Conservation (phyloP, 2,797 vertebrate species). For the Euthynnus affinis region DNA sequence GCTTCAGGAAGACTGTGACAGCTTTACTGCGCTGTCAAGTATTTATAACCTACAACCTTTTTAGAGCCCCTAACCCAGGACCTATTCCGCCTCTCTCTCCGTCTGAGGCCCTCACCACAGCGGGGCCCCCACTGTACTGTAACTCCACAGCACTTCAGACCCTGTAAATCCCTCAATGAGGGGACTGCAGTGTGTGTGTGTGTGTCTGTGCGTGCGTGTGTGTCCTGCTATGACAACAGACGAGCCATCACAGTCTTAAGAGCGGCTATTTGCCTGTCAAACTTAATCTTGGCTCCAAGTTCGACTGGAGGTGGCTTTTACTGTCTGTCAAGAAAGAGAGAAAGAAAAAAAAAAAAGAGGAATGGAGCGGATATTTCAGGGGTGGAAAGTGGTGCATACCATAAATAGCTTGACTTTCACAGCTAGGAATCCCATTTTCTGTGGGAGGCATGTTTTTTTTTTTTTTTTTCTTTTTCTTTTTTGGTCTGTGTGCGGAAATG, state of each 20-base stretch:
- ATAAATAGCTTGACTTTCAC: conserved; percentile 82
- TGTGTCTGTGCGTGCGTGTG: conserved; percentile 6
- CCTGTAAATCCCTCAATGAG: conserved; percentile 74
- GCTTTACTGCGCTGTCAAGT: conserved; percentile 79
- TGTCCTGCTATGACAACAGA: conserved; percentile 74
- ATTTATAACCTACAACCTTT: conserved; percentile 85
- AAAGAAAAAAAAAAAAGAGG: conserved; percentile 24
- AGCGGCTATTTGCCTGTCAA: conserved; percentile 78
- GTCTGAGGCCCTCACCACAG: conserved; percentile 56
- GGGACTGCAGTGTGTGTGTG: conserved; percentile 26
- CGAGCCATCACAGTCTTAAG: conserved; percentile 62
- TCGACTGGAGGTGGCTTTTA: conserved; percentile 71
- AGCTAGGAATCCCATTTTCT: conserved; percentile 78
- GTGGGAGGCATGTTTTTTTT: conserved; percentile 70
- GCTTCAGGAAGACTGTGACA: conserved; percentile 80
- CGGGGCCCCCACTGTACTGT: conserved; percentile 60
- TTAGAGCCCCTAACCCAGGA: conserved; percentile 68
- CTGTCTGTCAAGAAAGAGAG: conserved; percentile 66
- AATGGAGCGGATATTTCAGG: conserved; percentile 67
- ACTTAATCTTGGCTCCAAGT: conserved; percentile 72
- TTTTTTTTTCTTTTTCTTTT: conserved; percentile 42
- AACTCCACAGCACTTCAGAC: conserved; percentile 53
- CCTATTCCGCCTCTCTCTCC: conserved; percentile 49
- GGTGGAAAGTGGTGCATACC: conserved; percentile 76
- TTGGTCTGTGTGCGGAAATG: conserved; percentile 73